Evolutionary conservation across 2,797 vertebrate species (phyloP).

Genomic region (Propithecus deckenii): DNA sequence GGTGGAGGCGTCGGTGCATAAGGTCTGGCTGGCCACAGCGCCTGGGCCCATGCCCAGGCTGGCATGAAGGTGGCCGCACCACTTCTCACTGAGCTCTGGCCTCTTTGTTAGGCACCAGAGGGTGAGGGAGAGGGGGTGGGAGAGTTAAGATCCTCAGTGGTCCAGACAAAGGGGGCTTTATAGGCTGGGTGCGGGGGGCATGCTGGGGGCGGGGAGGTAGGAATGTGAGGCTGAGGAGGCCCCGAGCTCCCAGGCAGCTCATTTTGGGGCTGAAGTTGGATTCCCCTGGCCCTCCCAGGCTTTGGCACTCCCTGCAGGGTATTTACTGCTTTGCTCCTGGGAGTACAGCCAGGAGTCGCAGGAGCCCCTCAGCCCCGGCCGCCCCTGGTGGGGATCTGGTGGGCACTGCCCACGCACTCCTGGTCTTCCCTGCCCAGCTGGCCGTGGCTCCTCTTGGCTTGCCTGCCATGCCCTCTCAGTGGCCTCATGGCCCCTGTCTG

Average conservation of each 20-base stretch:
- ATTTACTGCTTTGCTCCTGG: slow-evolving; percentile 6
- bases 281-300: neutral
- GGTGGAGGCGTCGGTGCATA: neutral
- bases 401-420: neutral
- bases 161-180: slow-evolving; percentile 78
- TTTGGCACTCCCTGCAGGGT: neutral
- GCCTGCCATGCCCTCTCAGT: slow-evolving; percentile 23
- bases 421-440: neutral
- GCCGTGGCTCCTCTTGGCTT: neutral
- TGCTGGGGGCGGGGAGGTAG: slow-evolving; percentile 28
- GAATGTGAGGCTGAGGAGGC: slow-evolving; percentile 51
- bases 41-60: neutral
- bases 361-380: neutral
- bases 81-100: neutral
- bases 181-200: slow-evolving; percentile 50
- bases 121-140: slow-evolving; percentile 19
- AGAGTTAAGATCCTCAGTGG: slow-evolving; percentile 59
- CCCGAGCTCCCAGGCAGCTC: neutral
- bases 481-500: slow-evolving; percentile 43
- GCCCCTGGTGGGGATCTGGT: neutral
- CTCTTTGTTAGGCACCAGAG: slow-evolving; percentile 55
- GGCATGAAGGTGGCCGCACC: neutral
- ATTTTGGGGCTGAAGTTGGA: neutral
- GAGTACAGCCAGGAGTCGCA: neutral
- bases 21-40: neutral